Base-by-base conservation (phyloP, 2,888 invertebrate genomes). In the Diarsia rubi region DNA sequence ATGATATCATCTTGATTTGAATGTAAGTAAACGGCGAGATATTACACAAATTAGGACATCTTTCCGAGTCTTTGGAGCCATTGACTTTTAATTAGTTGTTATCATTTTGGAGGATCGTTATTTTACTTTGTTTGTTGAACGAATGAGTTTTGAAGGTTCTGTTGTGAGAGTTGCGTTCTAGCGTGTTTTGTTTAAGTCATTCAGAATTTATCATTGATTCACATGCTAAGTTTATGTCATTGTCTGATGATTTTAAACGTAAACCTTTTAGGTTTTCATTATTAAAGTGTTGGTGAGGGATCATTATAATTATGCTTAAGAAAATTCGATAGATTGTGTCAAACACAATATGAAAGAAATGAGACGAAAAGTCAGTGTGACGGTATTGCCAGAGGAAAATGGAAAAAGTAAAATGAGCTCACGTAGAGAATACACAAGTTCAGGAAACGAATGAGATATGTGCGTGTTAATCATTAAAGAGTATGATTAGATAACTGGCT, bases 1-100 rank as follows among this genome's bases (percentile, higher is more conserved):
- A 67, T 63, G 82, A 82, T 85, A 82, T 67, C 12, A 68, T 78
- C 67, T 75, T 70, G 65, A 63, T 73, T 60, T 72, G 47, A 75
- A 66, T 72, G 44, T 63, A 60, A 76, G 79, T 79, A 75, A 78
- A 80, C 37, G 65, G 31, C 16, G 67, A 64, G 73, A 47, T 81
- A 78, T 79, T 66, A 59, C 49, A 69, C 71, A 79, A 84, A 84
- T 78, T 57, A 74, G 63, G 70, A 75, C 19, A 66, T 84, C 73
- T 82, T 69, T 54, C 21, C 16, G 69, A 57, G 49, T 49, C 47
- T 76, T 72, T 60, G 54, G 42, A 59, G 49, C 31, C 69, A 72
- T 69, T 42, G 67, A 73, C 69, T 82, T 82, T 69, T 66, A 75
- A 81, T 80, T 67, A 70, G 72, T 80, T 68, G 63, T 76, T 74